Conservation (phyloP, 2,797 vertebrate species). For the Cygnus olor region DNA sequence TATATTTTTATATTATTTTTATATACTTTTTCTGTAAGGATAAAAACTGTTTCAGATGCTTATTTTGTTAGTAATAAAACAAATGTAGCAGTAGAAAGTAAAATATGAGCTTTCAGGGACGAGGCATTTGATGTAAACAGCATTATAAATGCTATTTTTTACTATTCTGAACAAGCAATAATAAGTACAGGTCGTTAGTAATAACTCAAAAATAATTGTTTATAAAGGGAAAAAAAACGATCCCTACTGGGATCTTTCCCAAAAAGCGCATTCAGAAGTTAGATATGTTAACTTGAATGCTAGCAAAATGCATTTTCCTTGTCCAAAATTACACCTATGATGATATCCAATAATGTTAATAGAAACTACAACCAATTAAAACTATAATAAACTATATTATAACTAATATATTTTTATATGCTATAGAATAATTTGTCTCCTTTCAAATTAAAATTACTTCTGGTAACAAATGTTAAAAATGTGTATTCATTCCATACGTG, state of each 20-base stretch:
- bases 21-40: background rate
- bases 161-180: background rate
- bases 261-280: background rate
- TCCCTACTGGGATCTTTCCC: background rate
- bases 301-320: background rate
- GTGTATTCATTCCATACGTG: slow-evolving; percentile 5
- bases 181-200: background rate
- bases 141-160: background rate
- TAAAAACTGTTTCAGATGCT: background rate
- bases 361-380: background rate
- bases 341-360: background rate
- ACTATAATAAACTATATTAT: background rate
- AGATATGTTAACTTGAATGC: background rate
- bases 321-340: background rate
- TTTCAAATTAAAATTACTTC: slow-evolving; percentile 19
- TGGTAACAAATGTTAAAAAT: background rate
- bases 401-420: background rate
- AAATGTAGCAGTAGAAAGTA: background rate
- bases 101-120: background rate
- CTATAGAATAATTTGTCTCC: background rate
- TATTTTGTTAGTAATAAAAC: background rate
- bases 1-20: background rate
- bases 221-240: background rate
- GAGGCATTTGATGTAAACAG: background rate
- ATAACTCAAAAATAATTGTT: background rate